Conservation (phyloP, 2,888 invertebrate genomes). For the Phaonia tiefii region DNA sequence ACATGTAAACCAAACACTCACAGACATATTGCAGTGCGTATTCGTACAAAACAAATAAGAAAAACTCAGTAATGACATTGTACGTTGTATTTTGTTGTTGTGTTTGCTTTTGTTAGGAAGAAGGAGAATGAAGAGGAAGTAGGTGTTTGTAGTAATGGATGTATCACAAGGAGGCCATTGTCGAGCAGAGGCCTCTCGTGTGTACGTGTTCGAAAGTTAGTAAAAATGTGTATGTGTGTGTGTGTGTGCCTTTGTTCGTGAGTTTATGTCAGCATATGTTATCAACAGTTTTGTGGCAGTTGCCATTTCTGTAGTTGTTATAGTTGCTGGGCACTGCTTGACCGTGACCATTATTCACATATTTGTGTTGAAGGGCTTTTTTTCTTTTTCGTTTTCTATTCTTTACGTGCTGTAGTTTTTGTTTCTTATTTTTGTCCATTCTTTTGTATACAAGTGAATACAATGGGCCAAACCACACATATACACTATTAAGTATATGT, state of each 20-base stretch:
- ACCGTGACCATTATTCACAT: conserved; percentile 51
- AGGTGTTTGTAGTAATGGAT: background rate
- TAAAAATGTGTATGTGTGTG: background rate
- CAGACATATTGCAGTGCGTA: background rate
- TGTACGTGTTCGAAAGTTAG: no score
- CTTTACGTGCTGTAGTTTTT: conserved; percentile 13
- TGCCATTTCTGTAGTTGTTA: background rate
- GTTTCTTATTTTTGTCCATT: background rate
- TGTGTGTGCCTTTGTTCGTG: background rate
- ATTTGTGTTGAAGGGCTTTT: conserved; percentile 11
- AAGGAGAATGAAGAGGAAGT: background rate
- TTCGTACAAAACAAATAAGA: no score
- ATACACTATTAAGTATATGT: background rate
- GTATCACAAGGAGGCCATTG: background rate
- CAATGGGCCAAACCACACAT: conserved; percentile 20
- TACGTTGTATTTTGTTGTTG: background rate
- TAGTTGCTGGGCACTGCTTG: conserved; percentile 36
- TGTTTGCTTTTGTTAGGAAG: background rate
- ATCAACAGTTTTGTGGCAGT: conserved; percentile 26
- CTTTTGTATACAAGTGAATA: conserved; percentile 12
- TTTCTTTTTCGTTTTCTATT: conserved; percentile 12
- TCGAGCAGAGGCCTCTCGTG: background rate
- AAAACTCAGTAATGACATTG: conserved; percentile 9
- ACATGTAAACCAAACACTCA: background rate
- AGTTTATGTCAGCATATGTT: conserved; percentile 9